Percentiles rank a stretch among this genome's conserved stretches.
phyloP scores from a whole-genome alignment of 2,797 vertebrate genomes.

The Diplodus sargus region DNA sequence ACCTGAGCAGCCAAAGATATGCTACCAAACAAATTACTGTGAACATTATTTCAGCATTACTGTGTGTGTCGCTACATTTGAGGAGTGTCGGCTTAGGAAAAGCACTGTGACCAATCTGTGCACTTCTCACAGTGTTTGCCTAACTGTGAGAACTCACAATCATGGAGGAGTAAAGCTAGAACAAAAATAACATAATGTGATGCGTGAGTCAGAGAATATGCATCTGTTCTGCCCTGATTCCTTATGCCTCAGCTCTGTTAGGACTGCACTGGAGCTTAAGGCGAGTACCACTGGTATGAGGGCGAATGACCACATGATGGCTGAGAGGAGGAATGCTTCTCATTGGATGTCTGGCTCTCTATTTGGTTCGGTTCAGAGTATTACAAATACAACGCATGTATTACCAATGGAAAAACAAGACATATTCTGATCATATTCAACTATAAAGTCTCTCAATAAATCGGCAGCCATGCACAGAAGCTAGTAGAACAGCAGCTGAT shows the following conservation, averaged over 20 bases:
- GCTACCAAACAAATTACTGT: background rate
- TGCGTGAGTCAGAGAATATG: conserved; percentile 66
- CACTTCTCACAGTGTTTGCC: conserved; percentile 5
- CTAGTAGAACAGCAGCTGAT: no score
- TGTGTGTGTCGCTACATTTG: background rate
- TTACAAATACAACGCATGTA: background rate
- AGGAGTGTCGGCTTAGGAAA: background rate
- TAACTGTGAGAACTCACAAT: conserved; percentile 36
- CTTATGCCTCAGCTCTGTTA: conserved; percentile 31
- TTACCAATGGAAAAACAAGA: background rate
- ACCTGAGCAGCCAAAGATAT: background rate
- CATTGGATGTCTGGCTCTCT: conserved; percentile 5
- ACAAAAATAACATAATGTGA: conserved; percentile 57
- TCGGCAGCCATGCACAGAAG: no score
- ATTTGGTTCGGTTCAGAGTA: background rate
- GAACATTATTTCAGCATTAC: background rate
- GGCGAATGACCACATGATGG: conserved; percentile 25
- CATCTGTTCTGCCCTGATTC: conserved; percentile 61
- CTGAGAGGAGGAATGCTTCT: conserved; percentile 11
- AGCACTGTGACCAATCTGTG: conserved; percentile 4
- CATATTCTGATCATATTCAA: background rate
- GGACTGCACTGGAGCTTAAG: conserved; percentile 10
- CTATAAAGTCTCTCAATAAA: no score
- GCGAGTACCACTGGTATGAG: conserved; percentile 14
- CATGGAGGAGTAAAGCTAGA: conserved; percentile 31